Conservation (phyloP, 92 coral and sea anemone species). For the Siderastrea radians region DNA sequence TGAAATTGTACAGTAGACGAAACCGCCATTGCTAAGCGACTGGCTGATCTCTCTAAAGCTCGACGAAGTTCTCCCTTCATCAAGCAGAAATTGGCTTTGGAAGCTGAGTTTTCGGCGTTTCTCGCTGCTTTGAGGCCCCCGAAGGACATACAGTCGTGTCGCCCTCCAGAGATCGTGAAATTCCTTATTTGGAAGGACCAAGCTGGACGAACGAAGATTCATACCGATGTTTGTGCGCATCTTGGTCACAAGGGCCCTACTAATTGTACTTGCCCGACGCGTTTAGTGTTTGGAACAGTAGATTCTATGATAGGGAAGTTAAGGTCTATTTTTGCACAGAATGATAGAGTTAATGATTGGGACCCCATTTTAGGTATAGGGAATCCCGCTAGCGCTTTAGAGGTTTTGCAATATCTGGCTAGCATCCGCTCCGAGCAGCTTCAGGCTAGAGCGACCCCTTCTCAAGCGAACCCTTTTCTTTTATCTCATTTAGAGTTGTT, state of each 20-base stretch:
- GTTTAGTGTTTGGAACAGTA: not conserved
- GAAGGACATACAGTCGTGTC: not conserved
- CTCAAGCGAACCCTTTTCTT: not conserved
- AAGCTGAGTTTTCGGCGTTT: not conserved
- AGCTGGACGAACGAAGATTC: not conserved
- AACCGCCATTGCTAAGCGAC: not conserved
- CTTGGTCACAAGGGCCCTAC: not conserved
- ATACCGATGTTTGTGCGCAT: not conserved
- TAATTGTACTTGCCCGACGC: not conserved
- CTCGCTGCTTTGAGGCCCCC: not conserved
- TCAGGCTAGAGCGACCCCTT: not conserved
- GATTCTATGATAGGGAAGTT: not conserved
- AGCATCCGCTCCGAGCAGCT: not conserved
- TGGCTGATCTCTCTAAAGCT: not conserved
- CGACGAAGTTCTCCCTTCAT: not conserved
- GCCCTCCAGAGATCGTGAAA: too few species aligned
- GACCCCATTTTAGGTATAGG: not conserved
- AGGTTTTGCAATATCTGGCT: not conserved
- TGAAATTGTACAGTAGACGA: too few species aligned
- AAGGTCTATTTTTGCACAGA: not conserved
- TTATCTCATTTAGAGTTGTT: not conserved
- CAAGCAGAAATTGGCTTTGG: not conserved
- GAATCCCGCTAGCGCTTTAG: not conserved
- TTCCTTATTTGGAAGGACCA: not conserved
- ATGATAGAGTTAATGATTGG: not conserved